Evolutionary conservation across 2,797 vertebrate species (phyloP).

Genomic region (Sebastes matsubarae): DNA sequence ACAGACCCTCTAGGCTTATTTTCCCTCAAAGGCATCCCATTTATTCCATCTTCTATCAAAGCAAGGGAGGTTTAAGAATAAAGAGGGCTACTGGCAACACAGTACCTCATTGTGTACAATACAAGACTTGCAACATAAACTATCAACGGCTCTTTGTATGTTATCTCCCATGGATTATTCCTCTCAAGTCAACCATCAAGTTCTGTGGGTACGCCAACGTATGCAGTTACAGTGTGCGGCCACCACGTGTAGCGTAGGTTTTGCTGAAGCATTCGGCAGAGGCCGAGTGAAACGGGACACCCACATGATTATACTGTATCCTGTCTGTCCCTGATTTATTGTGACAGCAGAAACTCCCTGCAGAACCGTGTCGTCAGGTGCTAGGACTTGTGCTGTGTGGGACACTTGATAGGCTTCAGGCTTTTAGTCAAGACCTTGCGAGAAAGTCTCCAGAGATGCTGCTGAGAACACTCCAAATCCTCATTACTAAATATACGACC

Average conservation of each 20-base stretch:
- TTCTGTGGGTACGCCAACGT: conserved; percentile 43
- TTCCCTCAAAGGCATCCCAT: conserved; percentile 42
- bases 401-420: conserved; percentile 73
- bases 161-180: conserved; percentile 68
- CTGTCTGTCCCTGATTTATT: conserved; percentile 75
- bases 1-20: conserved; percentile 40
- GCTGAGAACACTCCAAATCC: conserved; percentile 66
- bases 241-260: conserved; percentile 18
- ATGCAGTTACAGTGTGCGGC: conserved; percentile 22
- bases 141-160: conserved; percentile 57
- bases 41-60: conserved; percentile 55
- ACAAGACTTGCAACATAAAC: conserved; percentile 53
- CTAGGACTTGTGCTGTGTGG: conserved; percentile 55
- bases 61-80: conserved; percentile 26
- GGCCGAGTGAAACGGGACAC: conserved; percentile 72
- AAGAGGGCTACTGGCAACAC: conserved; percentile 48
- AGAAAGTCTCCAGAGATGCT: conserved; percentile 61
- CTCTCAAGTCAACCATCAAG: conserved; percentile 80
- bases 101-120: conserved; percentile 45
- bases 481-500: conserved; percentile 67
- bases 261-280: conserved; percentile 50
- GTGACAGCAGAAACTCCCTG: conserved; percentile 77
- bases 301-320: conserved; percentile 73
- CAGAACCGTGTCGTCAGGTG: conserved; percentile 77
- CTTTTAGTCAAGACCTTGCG: conserved; percentile 63